These are phyloP conservation scores for Globodera ellingtonae DNA, from an alignment of 1,140 invertebrate genomes.

Conservation along the genomic window DNA sequence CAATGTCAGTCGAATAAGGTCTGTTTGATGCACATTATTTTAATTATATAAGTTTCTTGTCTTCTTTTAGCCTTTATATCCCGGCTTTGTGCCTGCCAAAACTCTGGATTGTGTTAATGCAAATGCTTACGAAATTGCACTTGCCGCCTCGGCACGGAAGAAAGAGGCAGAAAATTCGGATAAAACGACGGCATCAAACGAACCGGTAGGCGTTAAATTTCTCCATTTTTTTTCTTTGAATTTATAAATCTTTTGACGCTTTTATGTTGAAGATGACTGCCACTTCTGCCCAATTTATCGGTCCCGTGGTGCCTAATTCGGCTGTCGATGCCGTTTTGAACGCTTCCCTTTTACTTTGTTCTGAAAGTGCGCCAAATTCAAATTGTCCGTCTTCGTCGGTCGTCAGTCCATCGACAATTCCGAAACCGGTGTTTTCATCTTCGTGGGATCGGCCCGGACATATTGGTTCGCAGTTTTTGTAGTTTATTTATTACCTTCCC, in stretches of 20 bases:
- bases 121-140: constrained; percentile 28
- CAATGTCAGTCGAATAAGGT: background rate
- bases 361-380: constrained; percentile 6
- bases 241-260: background rate
- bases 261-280: background rate
- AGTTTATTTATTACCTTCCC: too few species aligned
- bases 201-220: background rate
- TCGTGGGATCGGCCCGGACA: constrained; percentile 29
- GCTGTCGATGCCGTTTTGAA: background rate
- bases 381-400: background rate
- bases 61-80: background rate
- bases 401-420: background rate
- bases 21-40: background rate
- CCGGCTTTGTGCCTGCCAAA: background rate
- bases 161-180: background rate
- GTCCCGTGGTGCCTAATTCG: constrained; percentile 1
- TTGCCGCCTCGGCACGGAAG: constrained; percentile 15
- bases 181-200: background rate
- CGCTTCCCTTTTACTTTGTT: background rate
- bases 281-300: constrained; percentile 12
- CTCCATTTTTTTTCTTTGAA: too few species aligned
- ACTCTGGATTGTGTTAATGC: constrained; percentile 16
- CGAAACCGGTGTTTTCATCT: constrained; percentile 12
- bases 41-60: background rate
- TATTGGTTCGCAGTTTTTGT: background rate